Conservation (phyloP, 2,113 vertebrate genomes). For the Chaetops frenatus region DNA sequence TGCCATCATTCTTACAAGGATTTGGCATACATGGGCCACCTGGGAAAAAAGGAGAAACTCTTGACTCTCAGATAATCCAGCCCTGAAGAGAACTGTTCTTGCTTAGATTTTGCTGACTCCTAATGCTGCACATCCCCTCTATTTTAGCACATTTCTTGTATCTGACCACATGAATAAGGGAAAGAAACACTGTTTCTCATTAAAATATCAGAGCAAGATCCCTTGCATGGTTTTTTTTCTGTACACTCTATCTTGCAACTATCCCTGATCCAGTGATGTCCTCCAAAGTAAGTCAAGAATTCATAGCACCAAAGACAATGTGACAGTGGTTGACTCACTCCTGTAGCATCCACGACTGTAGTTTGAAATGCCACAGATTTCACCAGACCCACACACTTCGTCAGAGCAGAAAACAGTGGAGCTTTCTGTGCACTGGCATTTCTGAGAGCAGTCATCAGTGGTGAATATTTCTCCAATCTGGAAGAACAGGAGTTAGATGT, state of each 20-base stretch:
- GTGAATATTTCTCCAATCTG: constrained; percentile 56
- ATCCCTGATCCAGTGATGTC: neutral
- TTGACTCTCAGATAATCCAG: neutral
- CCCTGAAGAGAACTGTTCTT: neutral
- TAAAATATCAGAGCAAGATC: neutral
- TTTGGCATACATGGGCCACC: constrained; percentile 57
- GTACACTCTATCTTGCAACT: neutral
- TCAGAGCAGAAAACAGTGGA: constrained; percentile 29
- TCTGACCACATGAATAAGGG: neutral
- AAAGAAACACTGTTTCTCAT: neutral
- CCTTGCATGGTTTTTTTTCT: neutral
- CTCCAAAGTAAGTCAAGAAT: neutral
- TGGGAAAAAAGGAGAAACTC: neutral
- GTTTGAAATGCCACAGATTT: constrained; percentile 44
- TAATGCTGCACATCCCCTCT: neutral
- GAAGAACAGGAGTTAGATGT: neutral
- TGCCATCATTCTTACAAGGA: constrained; percentile 59
- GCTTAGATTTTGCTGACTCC: neutral
- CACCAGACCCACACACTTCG: neutral
- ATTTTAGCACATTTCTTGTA: neutral
- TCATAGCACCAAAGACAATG: neutral
- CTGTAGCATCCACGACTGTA: constrained; percentile 59
- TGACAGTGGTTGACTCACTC: constrained; percentile 16
- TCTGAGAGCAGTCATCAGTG: constrained; percentile 63
- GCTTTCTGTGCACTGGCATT: constrained; percentile 53